Evolutionary conservation across 2,113 vertebrate species (phyloP).

Genomic region (Cacatua alba): DNA sequence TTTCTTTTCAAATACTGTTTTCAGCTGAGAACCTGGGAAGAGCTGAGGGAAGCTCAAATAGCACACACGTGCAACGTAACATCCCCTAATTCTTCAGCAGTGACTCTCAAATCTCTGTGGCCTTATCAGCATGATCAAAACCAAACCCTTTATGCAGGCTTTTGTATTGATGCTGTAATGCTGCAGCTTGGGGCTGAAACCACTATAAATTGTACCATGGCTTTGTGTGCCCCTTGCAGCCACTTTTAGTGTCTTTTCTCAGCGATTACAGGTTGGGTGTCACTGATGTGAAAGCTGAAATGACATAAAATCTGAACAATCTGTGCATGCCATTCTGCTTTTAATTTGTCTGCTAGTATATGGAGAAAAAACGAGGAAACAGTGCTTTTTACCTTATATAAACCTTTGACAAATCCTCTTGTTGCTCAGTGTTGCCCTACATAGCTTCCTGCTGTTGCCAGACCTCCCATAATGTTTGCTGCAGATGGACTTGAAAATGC

Average conservation of each 20-base stretch:
- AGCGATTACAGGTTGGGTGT: not conserved
- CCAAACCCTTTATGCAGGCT: not conserved
- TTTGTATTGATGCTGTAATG: not conserved
- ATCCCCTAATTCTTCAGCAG: not conserved
- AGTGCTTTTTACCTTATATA: not conserved
- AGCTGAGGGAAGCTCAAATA: not conserved
- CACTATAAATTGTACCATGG: accelerated
- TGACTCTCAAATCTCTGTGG: not conserved
- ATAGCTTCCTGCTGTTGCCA: not conserved
- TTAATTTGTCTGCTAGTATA: not conserved
- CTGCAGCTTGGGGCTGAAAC: not conserved
- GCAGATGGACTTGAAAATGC: not conserved
- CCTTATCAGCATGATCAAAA: not conserved
- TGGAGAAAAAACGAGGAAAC: not conserved
- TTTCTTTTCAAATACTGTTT: not conserved
- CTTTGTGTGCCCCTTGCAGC: not conserved
- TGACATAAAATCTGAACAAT: not conserved
- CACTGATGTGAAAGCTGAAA: not conserved
- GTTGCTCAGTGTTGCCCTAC: not conserved
- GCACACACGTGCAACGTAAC: not conserved
- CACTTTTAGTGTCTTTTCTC: not conserved
- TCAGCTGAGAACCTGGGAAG: not conserved
- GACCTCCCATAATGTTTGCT: not conserved
- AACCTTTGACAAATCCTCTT: not conserved
- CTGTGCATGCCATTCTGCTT: not conserved